Percentiles rank a stretch among this genome's conserved stretches.
These are phyloP conservation scores for Acanthornis magna DNA, from an alignment of 2,797 vertebrate species.

Conservation along the genomic window DNA sequence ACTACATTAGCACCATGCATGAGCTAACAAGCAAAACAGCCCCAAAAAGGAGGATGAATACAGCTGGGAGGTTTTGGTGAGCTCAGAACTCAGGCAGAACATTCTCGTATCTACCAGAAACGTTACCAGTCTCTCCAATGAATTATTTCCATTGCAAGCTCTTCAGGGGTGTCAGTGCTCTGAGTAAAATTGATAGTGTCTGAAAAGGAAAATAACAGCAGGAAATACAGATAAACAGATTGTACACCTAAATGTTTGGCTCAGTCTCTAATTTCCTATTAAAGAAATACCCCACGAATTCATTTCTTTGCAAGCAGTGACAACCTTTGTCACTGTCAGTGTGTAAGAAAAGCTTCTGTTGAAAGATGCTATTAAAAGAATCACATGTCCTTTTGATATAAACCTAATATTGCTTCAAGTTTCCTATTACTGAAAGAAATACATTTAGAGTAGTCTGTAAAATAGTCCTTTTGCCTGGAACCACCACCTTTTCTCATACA, in stretches of 20 bases:
- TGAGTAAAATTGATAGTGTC: background rate
- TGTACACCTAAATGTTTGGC: background rate
- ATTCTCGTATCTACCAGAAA: background rate
- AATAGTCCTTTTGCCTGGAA: background rate
- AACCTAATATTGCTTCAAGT: background rate
- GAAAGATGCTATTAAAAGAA: background rate
- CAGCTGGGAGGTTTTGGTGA: background rate
- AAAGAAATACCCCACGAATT: background rate
- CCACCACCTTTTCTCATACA: background rate
- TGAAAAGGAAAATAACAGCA: slow-evolving; percentile 13
- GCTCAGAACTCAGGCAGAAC: background rate
- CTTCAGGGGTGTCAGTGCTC: background rate
- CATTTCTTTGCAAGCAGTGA: background rate
- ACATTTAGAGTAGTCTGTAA: background rate
- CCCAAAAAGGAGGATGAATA: background rate
- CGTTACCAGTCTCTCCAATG: background rate
- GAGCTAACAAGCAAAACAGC: background rate
- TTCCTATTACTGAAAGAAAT: slow-evolving; percentile 11
- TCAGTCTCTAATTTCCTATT: background rate
- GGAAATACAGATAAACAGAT: background rate
- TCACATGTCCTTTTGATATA: background rate
- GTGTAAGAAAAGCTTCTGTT: background rate
- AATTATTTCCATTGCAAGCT: background rate
- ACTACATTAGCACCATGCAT: background rate
- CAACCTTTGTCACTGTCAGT: background rate